Percentiles rank a stretch among this genome's conserved stretches.
Evolutionary conservation across 1,140 invertebrate species (phyloP).

Genomic region (Eueides isabella): DNA sequence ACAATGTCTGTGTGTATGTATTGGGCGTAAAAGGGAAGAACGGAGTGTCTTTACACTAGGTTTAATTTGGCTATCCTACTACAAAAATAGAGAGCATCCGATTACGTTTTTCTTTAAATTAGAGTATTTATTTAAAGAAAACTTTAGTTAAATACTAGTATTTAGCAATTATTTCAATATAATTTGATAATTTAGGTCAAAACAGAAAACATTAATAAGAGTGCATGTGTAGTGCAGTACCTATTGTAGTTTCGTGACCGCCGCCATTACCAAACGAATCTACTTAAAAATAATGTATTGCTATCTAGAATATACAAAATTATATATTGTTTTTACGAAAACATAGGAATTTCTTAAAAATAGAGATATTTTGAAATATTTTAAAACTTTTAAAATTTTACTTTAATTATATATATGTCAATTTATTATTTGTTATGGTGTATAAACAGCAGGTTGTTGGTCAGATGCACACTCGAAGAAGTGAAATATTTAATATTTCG

Average conservation of each 20-base stretch:
- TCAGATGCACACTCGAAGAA: no score
- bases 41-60: no score
- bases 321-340: not conserved
- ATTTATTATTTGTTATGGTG: no score
- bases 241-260: slow-evolving; percentile 19
- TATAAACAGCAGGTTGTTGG: no score
- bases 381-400: no score
- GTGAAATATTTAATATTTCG: no score
- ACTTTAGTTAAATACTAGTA: not conserved
- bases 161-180: not conserved
- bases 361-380: not conserved
- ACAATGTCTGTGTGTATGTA: no score
- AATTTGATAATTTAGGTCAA: slow-evolving; percentile 8
- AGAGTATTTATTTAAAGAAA: not conserved
- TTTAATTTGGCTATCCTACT: no score
- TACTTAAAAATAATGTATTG: slow-evolving; percentile 4
- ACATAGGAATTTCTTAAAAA: not conserved
- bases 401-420: no score
- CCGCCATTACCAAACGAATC: slow-evolving; percentile 12
- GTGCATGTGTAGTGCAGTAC: slow-evolving; percentile 10
- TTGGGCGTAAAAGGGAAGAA: no score
- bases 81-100: no score
- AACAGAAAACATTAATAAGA: slow-evolving; percentile 8
- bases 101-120: no score
- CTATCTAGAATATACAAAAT: slow-evolving; percentile 7